These are phyloP conservation scores for Sclerurus mexicanus DNA, from an alignment of 2,113 vertebrate species.

Conservation along the genomic window DNA sequence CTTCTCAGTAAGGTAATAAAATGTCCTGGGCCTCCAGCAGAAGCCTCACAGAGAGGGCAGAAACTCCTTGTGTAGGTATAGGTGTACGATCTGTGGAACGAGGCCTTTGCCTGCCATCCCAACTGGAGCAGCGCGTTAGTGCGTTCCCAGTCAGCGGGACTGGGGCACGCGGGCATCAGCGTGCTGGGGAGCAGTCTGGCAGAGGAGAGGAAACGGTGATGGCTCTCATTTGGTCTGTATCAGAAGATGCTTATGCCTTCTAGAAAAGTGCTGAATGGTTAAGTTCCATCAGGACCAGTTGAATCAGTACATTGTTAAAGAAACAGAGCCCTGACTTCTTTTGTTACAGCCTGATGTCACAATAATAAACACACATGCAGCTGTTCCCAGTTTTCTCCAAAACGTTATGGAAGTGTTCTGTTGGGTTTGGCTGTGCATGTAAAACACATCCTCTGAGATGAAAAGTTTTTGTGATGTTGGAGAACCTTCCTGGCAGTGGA, in stretches of 20 bases:
- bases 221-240: not conserved
- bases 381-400: not conserved
- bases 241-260: not conserved
- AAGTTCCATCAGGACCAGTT: not conserved
- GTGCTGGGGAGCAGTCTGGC: not conserved
- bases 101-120: not conserved
- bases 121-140: accelerated
- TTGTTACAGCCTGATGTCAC: not conserved
- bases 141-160: not conserved
- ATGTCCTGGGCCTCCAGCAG: not conserved
- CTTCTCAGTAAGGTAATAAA: not conserved
- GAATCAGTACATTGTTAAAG: not conserved
- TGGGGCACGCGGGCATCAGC: not conserved
- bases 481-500: not conserved
- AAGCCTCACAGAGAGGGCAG: not conserved
- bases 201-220: not conserved
- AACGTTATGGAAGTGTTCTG: not conserved
- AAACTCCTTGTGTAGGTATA: not conserved
- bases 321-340: not conserved
- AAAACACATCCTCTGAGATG: accelerated
- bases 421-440: not conserved
- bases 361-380: not conserved
- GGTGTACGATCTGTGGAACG: not conserved
- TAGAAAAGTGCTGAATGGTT: not conserved
- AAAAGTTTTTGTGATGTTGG: not conserved